Evolutionary conservation across 2,888 invertebrate genomes (phyloP).

Genomic region (Pasiphila rectangulata): DNA sequence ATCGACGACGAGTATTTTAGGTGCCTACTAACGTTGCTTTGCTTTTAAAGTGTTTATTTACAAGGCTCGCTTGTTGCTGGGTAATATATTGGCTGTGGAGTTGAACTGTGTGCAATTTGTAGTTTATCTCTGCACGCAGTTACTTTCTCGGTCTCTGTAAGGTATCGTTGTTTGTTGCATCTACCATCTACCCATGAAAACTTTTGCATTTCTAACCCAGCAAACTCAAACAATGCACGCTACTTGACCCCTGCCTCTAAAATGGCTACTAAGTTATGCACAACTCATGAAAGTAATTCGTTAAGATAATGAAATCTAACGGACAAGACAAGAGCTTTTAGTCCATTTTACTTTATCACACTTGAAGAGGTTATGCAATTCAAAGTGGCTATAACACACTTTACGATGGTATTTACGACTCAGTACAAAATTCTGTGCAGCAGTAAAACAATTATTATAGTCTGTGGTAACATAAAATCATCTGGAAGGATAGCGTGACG

Average conservation of each 20-base stretch:
- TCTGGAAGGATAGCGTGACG: conserved; percentile 8
- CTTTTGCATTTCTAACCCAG: not conserved
- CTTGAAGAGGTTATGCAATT: conserved; percentile 32
- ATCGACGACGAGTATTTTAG: conserved; percentile 77
- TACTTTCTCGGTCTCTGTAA: conserved; percentile 15
- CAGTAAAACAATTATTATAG: conserved; percentile 37
- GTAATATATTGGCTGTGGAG: conserved; percentile 40
- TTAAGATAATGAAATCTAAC: conserved; percentile 11
- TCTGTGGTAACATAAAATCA: conserved; percentile 39
- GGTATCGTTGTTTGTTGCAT: conserved; percentile 13
- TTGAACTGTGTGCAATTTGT: conserved; percentile 29
- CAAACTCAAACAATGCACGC: not conserved
- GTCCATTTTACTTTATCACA: conserved; percentile 24
- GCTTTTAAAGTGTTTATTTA: conserved; percentile 65
- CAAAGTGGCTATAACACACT: conserved; percentile 30
- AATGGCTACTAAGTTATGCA: not conserved
- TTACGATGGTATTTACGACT: conserved; percentile 36
- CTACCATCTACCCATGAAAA: conserved; percentile 3
- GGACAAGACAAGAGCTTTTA: conserved; percentile 13
- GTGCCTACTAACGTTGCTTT: conserved; percentile 68
- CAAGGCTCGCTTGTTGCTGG: conserved; percentile 43
- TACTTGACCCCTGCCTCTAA: not conserved
- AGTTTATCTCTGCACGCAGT: conserved; percentile 22
- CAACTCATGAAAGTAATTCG: conserved; percentile 1
- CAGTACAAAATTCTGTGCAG: conserved; percentile 37